Evolutionary conservation across 1,140 invertebrate genomes (phyloP), one percentile per base, ranked within the genome.

Genomic region (Bombus terrestris): DNA sequence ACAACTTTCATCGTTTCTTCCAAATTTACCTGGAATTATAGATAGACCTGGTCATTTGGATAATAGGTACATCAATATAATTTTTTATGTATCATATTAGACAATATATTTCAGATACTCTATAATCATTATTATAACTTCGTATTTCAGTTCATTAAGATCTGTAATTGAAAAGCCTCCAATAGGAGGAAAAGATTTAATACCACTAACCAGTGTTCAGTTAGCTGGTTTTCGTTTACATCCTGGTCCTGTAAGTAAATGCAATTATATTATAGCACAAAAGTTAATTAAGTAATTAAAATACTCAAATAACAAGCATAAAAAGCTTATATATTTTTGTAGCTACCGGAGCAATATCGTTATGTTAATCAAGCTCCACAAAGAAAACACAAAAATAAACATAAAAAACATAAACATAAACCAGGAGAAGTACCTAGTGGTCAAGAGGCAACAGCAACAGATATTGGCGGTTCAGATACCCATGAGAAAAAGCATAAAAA

Each of bases 81-180:
- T 43, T 1, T 41, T 57, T 43, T 18, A 64, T 32, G 0, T 41
- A 57, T 64, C 57, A 77, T n/a, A 64, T 76, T 74, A 22, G 32
- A 37, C 39, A 25, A 5, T 64, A 59, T 32, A 25, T 66, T n/a
- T 15, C 32, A 8, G 41, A 68, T 3, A 47, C 28, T 13, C 1
- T 43, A 35, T 2, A 71, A 6, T 74, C 88, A 59, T 66, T 69
- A 25, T 87, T 39, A 74, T 72, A 4, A 74, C 68, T 86, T 15
- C 66, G 47, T 79, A 77, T 92, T 92, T 96, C 92, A 99, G 98
- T 95, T 99, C 98, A 37, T 95, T 99, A 83, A 96, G 98, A 80
- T 98, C 98, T 84, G 97, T 99, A 4, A 99, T 99, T 94, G 99
- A 99, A 88, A 99, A 99, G 95, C 98, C 99, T 53, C 99, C 99